Evolutionary conservation across 2,113 vertebrate genomes (phyloP).

Genomic region (Microcebus murinus): DNA sequence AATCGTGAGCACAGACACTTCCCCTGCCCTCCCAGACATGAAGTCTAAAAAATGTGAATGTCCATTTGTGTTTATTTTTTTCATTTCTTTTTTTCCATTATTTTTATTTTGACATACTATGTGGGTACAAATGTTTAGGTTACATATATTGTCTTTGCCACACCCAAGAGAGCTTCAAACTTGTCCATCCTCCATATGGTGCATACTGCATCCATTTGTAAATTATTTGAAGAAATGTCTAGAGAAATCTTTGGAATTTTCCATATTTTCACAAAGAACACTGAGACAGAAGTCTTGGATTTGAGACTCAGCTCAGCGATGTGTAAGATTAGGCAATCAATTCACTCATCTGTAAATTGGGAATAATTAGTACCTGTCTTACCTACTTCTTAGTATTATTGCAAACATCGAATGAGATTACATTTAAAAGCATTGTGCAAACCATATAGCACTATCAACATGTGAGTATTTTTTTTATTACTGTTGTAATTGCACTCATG

Average conservation of each 20-base stretch:
- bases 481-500: background rate
- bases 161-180: too few relatives aligned
- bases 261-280: background rate
- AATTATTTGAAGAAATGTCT: background rate
- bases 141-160: too few relatives aligned
- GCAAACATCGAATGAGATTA: background rate
- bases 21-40: background rate
- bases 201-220: background rate
- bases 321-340: background rate
- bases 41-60: background rate
- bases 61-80: background rate
- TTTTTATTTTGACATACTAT: too few relatives aligned
- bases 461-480: background rate
- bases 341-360: background rate
- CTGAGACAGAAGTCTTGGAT: background rate
- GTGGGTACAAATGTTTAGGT: too few relatives aligned
- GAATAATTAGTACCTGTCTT: background rate
- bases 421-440: background rate
- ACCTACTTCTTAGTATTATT: background rate
- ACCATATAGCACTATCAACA: background rate
- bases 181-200: too few relatives aligned
- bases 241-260: background rate
- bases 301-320: background rate
- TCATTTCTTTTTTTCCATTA: too few relatives aligned
- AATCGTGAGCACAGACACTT: background rate